Evolutionary conservation across 1,140 invertebrate genomes (phyloP).

Genomic region (Phocides pigmalion): DNA sequence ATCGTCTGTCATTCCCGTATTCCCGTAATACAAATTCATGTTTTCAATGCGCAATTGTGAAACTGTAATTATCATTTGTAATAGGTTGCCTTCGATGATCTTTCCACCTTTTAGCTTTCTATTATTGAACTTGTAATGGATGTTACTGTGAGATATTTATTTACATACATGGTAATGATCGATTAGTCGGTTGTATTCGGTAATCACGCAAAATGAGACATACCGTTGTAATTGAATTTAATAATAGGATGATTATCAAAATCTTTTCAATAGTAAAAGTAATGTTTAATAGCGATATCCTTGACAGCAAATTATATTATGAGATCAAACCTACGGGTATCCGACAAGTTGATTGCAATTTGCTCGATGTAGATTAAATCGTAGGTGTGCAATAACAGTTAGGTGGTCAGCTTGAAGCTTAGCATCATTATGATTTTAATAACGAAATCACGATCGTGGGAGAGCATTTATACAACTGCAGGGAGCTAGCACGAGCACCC

Average conservation of each 20-base stretch:
- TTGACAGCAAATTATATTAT: constrained; percentile 26
- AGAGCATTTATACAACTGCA: constrained; percentile 25
- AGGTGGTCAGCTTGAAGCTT: constrained; percentile 26
- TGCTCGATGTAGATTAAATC: constrained; percentile 26
- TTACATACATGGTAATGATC: constrained; percentile 23
- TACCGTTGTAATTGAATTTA: no score
- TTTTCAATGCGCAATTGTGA: constrained; percentile 27
- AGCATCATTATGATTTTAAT: constrained; percentile 51
- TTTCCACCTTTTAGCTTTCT: constrained; percentile 27
- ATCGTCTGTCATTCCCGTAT: constrained; percentile 30
- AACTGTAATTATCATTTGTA: constrained; percentile 33
- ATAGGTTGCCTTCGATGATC: constrained; percentile 30
- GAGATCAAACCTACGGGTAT: constrained; percentile 4
- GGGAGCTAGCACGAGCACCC: background rate
- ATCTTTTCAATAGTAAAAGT: background rate
- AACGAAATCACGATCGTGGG: constrained; percentile 58
- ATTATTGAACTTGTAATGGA: constrained; percentile 21
- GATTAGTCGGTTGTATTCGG: constrained; percentile 4
- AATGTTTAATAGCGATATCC: constrained; percentile 3
- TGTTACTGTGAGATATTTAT: constrained; percentile 11
- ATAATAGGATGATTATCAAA: constrained; percentile 1
- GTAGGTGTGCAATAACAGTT: constrained; percentile 28
- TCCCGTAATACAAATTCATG: constrained; percentile 23
- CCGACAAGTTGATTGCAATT: constrained; percentile 21
- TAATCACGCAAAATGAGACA: no score